Evolutionary conservation across 2,113 vertebrate species (phyloP).

Genomic region (Sitta europaea): DNA sequence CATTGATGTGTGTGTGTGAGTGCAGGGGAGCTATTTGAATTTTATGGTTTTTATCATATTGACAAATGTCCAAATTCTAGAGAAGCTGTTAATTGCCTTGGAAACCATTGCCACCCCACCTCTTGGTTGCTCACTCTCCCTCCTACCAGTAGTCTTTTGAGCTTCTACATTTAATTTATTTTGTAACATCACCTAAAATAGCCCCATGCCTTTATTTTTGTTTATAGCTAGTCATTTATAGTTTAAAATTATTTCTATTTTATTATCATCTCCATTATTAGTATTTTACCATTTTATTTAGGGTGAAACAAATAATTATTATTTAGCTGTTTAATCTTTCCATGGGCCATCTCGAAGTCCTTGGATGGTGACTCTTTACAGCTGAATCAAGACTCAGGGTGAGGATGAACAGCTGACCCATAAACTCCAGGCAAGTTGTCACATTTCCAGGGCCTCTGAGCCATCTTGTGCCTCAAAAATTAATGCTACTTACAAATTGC

Average conservation of each 20-base stretch:
- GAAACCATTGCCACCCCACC: background rate
- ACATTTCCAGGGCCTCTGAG: conserved; percentile 24
- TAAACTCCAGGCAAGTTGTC: background rate
- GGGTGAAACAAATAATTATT: background rate
- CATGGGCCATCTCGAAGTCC: background rate
- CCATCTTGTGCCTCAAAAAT: conserved; percentile 26
- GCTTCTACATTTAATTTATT: background rate
- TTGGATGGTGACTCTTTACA: background rate
- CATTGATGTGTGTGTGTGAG: background rate
- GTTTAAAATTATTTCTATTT: background rate
- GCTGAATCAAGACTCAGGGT: background rate
- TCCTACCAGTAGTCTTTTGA: background rate
- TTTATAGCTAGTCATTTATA: background rate
- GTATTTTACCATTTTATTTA: background rate
- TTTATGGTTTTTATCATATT: background rate
- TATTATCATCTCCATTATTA: background rate
- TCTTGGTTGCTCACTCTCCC: background rate
- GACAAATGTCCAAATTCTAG: background rate
- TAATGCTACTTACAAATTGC: conserved; percentile 22
- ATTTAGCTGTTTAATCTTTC: conserved; percentile 5
- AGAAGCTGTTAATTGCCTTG: background rate
- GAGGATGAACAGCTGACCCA: background rate
- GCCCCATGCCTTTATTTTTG: background rate
- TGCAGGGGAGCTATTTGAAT: background rate
- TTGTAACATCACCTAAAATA: background rate